A percentile compares a stretch with the other conserved stretches of the same genome.
Conservation (phyloP, 2,797 vertebrate species). For the Podarcis lilfordi region DNA sequence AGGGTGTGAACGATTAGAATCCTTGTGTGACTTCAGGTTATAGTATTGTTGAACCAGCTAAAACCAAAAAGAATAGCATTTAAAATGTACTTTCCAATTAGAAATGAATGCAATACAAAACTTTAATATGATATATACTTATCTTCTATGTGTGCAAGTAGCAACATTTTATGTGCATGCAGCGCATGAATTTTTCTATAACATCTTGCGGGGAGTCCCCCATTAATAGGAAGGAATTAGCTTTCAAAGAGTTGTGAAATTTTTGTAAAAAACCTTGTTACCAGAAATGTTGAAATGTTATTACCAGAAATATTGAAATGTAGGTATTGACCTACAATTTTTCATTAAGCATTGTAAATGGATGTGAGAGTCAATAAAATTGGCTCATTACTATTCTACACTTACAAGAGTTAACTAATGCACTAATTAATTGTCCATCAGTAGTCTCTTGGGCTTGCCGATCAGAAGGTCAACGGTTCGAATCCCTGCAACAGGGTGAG, state of each 20-base stretch:
- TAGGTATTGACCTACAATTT: not conserved
- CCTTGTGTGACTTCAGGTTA: slow-evolving; percentile 77
- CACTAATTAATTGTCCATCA: not conserved
- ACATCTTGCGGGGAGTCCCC: too few relatives aligned
- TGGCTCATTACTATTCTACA: not conserved
- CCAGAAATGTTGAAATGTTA: not conserved
- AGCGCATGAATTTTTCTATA: not conserved
- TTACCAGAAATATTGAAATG: not conserved
- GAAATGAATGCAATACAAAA: not conserved
- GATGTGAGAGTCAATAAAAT: not conserved
- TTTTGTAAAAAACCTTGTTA: not conserved
- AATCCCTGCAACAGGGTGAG: too few relatives aligned
- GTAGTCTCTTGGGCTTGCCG: not conserved
- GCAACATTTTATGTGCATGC: not conserved
- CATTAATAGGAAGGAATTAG: not conserved
- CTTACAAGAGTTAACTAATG: not conserved
- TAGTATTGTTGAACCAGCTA: slow-evolving; percentile 91
- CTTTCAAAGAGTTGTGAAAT: not conserved
- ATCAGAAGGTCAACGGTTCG: too few relatives aligned
- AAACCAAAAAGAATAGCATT: slow-evolving; percentile 43
- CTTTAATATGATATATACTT: not conserved
- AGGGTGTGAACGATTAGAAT: slow-evolving; percentile 84
- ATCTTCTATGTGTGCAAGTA: not conserved
- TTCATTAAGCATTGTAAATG: not conserved
- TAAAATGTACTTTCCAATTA: not conserved